These are phyloP conservation scores for Xenentodon cancila DNA, from an alignment of 2,797 vertebrate genomes.

Conservation along the genomic window DNA sequence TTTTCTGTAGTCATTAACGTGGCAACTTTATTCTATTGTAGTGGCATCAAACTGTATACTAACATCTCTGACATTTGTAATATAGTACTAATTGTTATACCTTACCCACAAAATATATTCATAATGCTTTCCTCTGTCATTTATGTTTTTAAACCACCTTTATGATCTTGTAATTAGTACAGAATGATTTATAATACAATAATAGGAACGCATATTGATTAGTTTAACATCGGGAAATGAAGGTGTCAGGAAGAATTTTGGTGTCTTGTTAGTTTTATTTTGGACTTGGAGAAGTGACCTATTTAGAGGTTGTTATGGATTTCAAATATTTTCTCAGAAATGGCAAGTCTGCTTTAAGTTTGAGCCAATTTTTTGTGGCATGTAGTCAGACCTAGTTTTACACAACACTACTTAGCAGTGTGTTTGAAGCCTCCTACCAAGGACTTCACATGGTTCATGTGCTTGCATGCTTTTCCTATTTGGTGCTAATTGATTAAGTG, in stretches of 20 bases:
- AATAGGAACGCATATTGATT: background rate
- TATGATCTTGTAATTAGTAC: background rate
- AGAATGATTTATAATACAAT: background rate
- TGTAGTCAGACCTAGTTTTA: slow-evolving; percentile 52
- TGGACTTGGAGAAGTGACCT: slow-evolving; percentile 44
- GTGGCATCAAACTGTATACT: background rate
- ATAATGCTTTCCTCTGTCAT: too few species aligned
- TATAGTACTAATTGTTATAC: background rate
- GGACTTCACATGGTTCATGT: slow-evolving; percentile 38
- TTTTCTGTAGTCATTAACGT: background rate
- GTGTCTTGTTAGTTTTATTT: slow-evolving; percentile 35
- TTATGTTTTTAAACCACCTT: too few species aligned
- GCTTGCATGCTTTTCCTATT: slow-evolving; percentile 61
- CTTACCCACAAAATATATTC: too few species aligned
- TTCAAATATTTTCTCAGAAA: slow-evolving; percentile 34
- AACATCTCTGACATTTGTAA: background rate
- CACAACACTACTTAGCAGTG: slow-evolving; percentile 29
- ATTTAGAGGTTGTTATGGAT: slow-evolving; percentile 35
- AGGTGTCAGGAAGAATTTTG: slow-evolving; percentile 6
- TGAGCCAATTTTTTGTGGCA: slow-evolving; percentile 43
- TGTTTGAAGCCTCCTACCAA: slow-evolving; percentile 37
- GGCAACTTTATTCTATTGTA: background rate
- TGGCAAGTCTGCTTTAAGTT: slow-evolving; percentile 27
- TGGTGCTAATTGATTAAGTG: slow-evolving; percentile 48
- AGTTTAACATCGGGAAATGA: too few species aligned